Evolutionary conservation across 2,888 invertebrate genomes (phyloP).

Genomic region (Frankliniella fusca): DNA sequence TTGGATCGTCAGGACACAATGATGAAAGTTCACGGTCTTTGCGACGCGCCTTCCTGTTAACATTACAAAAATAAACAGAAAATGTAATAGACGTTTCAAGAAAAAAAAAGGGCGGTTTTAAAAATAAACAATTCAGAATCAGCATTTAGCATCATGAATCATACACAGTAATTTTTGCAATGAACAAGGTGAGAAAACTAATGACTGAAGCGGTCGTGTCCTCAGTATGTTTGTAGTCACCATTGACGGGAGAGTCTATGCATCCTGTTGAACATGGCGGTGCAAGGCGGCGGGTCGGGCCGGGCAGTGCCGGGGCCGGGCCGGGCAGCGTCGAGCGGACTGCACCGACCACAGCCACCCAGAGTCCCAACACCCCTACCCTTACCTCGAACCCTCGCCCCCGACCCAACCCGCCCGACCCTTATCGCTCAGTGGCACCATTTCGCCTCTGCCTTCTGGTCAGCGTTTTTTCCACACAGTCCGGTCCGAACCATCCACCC

Average conservation of each 20-base stretch:
- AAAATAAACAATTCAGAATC: not conserved
- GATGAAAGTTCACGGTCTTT: constrained; percentile 81
- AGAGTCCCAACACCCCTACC: not conserved
- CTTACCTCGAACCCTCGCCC: not conserved
- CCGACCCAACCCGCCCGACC: not conserved
- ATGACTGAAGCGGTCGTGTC: not conserved
- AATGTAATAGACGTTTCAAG: constrained; percentile 25
- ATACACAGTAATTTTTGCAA: too few species aligned
- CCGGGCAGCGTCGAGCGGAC: not conserved
- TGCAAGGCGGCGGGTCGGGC: too few species aligned
- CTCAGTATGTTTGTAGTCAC: not conserved
- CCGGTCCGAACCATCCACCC: constrained; percentile 9
- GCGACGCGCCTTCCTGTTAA: constrained; percentile 86
- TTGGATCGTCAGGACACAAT: constrained; percentile 74
- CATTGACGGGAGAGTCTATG: not conserved
- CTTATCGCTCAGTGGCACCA: not conserved
- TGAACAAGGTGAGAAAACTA: too few species aligned
- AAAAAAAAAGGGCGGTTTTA: not conserved
- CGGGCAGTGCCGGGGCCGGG: not conserved
- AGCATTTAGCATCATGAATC: not conserved
- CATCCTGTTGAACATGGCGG: not conserved
- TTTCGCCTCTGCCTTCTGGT: too few species aligned
- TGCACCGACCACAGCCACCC: not conserved
- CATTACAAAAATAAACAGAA: constrained; percentile 36
- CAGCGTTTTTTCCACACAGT: constrained; percentile 16